Evolutionary conservation across 2,113 vertebrate genomes (phyloP).

Genomic region (Lagopus leucura): DNA sequence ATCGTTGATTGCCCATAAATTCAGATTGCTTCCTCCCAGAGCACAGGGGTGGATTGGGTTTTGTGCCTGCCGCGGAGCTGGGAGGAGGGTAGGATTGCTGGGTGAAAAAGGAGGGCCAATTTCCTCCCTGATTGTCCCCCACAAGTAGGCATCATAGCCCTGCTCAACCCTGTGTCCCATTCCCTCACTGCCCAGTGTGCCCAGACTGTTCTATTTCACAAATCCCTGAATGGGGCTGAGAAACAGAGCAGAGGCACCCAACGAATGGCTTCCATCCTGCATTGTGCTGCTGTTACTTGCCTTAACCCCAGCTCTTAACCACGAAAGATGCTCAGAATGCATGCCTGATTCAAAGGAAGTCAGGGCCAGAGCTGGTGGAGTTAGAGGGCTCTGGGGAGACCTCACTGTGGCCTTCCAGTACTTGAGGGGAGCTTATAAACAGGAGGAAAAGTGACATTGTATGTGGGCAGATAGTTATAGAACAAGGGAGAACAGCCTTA

Average conservation of each 20-base stretch:
- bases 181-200: rapidly evolving
- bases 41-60: not conserved
- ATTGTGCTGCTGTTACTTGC: not conserved
- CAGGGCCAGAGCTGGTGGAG: not conserved
- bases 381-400: not conserved
- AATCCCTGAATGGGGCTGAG: not conserved
- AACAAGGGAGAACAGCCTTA: not conserved
- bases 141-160: rapidly evolving
- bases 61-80: not conserved
- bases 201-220: not conserved
- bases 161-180: not conserved
- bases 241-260: rapidly evolving
- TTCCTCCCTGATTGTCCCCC: rapidly evolving
- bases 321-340: not conserved
- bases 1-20: not conserved
- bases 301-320: not conserved
- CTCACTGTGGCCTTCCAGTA: too few species aligned
- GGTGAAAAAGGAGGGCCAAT: not conserved
- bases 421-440: not conserved
- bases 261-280: not conserved
- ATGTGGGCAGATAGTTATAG: not conserved
- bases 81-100: not conserved
- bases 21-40: not conserved
- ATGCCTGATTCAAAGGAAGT: too few species aligned
- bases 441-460: not conserved